phyloP scores from a whole-genome alignment of 2,113 vertebrate species.

The Leptobrachium ailaonicum region DNA sequence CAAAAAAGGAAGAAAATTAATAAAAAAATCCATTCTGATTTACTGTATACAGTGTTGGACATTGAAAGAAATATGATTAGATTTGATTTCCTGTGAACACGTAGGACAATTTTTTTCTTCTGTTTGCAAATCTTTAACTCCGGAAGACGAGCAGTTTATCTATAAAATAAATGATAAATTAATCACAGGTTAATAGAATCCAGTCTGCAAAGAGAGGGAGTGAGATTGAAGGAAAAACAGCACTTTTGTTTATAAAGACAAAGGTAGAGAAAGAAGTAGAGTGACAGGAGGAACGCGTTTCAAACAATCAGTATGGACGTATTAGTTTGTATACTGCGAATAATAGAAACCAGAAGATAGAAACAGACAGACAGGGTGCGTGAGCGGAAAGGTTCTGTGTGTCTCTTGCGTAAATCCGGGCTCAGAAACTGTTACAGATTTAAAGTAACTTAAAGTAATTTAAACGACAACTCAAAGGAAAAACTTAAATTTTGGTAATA shows the following conservation, averaged over 20 bases:
- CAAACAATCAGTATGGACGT: constrained; percentile 26
- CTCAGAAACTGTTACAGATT: no score
- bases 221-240: neutral
- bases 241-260: constrained; percentile 24
- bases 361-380: constrained; percentile 24
- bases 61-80: no score
- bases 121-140: no score
- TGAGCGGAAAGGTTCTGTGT: neutral
- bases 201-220: neutral
- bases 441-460: no score
- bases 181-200: neutral
- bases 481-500: no score
- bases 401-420: constrained; percentile 4
- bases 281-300: constrained; percentile 33
- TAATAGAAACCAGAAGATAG: constrained; percentile 42
- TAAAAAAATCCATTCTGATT: no score
- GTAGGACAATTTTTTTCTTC: no score
- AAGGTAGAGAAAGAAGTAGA: constrained; percentile 12
- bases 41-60: no score
- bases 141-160: neutral
- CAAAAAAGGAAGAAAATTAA: no score
- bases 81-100: no score
- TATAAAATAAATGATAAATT: neutral
- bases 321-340: constrained; percentile 19
- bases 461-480: no score